A percentile compares a stretch with the other conserved stretches of the same genome.
Evolutionary conservation across 2,888 invertebrate genomes (phyloP).

Genomic region (Callyntrura guangdongensis): DNA sequence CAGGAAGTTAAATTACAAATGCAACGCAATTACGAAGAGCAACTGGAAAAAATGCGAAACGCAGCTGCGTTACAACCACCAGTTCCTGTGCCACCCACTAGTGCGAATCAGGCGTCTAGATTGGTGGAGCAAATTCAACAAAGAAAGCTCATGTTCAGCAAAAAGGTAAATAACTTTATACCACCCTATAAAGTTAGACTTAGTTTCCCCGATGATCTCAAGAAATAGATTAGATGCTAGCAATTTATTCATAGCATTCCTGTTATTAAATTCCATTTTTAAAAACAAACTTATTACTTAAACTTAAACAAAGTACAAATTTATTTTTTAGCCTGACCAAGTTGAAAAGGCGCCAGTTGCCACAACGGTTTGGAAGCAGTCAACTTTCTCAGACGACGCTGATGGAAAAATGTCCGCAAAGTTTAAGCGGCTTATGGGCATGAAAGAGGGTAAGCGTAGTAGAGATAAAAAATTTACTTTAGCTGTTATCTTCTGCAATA

Average conservation of each 20-base stretch:
- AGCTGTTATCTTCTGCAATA: too few species aligned
- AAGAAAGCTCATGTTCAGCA: slow-evolving; percentile 96
- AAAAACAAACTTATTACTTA: too few species aligned
- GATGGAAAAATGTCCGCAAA: slow-evolving; percentile 97
- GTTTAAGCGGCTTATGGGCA: slow-evolving; percentile 98
- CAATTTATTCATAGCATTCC: too few species aligned
- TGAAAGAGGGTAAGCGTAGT: slow-evolving; percentile 89
- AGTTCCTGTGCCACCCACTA: slow-evolving; percentile 77
- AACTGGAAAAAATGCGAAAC: slow-evolving; percentile 77
- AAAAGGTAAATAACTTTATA: slow-evolving; percentile 87
- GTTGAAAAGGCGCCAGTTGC: slow-evolving; percentile 85
- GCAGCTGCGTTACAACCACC: slow-evolving; percentile 23
- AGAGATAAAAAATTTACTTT: neutral
- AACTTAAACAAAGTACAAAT: too few species aligned
- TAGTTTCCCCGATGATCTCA: too few species aligned
- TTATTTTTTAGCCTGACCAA: slow-evolving; percentile 84
- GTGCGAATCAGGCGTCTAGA: slow-evolving; percentile 91
- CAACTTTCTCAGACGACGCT: slow-evolving; percentile 95
- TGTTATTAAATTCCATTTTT: too few species aligned
- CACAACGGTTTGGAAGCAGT: slow-evolving; percentile 90
- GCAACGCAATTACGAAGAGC: slow-evolving; percentile 81
- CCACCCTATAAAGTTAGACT: neutral
- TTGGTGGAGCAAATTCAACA: slow-evolving; percentile 96
- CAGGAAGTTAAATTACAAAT: slow-evolving; percentile 74
- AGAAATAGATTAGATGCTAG: too few species aligned